Base-by-base conservation (phyloP, 2,113 vertebrate genomes). In the Osmerus mordax region DNA sequence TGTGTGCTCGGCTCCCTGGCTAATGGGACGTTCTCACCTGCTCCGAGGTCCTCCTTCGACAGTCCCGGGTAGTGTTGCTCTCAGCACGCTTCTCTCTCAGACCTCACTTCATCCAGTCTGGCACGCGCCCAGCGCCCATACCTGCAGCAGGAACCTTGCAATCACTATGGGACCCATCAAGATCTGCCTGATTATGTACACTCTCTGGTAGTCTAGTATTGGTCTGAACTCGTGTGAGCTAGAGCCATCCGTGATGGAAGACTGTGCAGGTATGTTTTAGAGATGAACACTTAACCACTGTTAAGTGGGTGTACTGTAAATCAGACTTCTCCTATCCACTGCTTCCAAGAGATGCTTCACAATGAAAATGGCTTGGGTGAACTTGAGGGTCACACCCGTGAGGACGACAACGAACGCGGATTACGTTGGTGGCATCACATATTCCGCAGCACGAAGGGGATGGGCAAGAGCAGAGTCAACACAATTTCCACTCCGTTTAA, bases 21-120 rank as follows among this genome's bases (percentile, higher is more conserved):
- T 29, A 3, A 14, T 14, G 23, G 19, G 36, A 19, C 29, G 62
- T 6, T 7, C 83, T 89, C 80, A 91, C 92, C 92, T 91, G 86
- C 84, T 75, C 84, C 76, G 81, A 91, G 89, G 88, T 90, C 85
- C 89, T 87, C 84, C 84, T 81, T 84, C 85, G 82, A 84, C 82
- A 69, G 82, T 76, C 75, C 79, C 77, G 75, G 78, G 81, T n/a
- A 68, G 75, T 71, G 67, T 67, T 47, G 60, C 32, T 52, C 74
- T 77, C 74, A 71, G 72, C 60, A 29, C 77, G 70, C 82, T 83
- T 84, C 71, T 82, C 63, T 78, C 58, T 72, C 69, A 28, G 80
- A 69, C 71, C 67, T 82, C 76, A 78, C 81, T 72, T 90, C 87
- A 90, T 64, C 89, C 87, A 76, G 88, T 89, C 86, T 88, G 87